A percentile compares a stretch with the other conserved stretches of the same genome.
These are phyloP conservation scores for Sebastes variabilis DNA, from an alignment of 2,797 vertebrate species.

Conservation along the genomic window DNA sequence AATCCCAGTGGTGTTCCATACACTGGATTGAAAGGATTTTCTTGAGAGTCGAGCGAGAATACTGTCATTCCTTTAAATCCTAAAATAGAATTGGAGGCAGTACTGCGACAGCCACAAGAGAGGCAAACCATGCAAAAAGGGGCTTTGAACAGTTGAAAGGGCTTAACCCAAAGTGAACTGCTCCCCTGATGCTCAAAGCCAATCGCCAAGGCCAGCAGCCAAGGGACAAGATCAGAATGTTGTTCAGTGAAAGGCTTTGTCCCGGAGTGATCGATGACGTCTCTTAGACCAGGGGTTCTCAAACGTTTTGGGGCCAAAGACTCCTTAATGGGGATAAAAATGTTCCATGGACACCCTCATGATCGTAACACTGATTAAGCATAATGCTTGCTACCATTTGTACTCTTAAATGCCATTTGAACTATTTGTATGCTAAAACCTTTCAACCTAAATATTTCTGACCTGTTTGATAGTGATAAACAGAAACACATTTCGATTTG, in stretches of 20 bases:
- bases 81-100: conserved; percentile 49
- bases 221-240: conserved; percentile 43
- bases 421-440: too few relatives aligned
- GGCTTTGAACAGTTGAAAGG: conserved; percentile 54
- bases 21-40: conserved; percentile 45
- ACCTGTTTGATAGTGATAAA: too few relatives aligned
- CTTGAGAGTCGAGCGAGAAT: conserved; percentile 22
- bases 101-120: conserved; percentile 13
- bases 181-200: conserved; percentile 43
- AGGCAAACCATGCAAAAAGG: conserved; percentile 45
- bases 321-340: too few relatives aligned
- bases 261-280: conserved; percentile 26
- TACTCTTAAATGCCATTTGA: too few relatives aligned
- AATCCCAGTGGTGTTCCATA: conserved; percentile 40
- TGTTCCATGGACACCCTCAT: too few relatives aligned
- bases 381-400: too few relatives aligned
- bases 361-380: too few relatives aligned
- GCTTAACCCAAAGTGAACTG: conserved; percentile 62
- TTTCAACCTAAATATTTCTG: too few relatives aligned
- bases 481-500: too few relatives aligned
- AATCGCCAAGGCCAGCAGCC: conserved; percentile 20
- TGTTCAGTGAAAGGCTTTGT: conserved; percentile 42
- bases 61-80: conserved; percentile 38
- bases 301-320: too few relatives aligned
- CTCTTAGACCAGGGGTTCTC: conserved; percentile 1